Evolutionary conservation across 1,140 invertebrate genomes (phyloP).

Genomic region (Leptinotarsa texana): DNA sequence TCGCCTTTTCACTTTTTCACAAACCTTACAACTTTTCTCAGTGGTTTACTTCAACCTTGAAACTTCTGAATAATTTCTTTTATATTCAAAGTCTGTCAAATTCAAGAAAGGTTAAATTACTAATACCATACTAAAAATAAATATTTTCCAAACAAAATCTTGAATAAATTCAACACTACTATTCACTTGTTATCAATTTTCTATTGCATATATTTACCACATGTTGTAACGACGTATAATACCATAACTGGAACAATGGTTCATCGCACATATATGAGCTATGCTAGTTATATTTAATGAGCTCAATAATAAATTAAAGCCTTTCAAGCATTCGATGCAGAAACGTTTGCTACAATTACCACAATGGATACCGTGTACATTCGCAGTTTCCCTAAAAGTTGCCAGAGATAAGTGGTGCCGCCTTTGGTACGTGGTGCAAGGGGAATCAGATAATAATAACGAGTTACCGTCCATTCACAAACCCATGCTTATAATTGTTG

Average conservation of each 20-base stretch:
- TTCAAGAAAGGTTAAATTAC: too few relatives aligned
- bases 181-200: too few relatives aligned
- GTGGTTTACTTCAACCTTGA: too few relatives aligned
- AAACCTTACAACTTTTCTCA: too few relatives aligned
- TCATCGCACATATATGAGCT: conserved; percentile 2
- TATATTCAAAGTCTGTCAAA: too few relatives aligned
- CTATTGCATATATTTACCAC: too few relatives aligned
- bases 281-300: neutral
- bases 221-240: neutral
- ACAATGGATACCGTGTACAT: conserved; percentile 28
- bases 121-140: too few relatives aligned
- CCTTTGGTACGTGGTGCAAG: conserved; percentile 31
- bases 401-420: conserved; percentile 31
- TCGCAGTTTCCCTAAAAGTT: conserved; percentile 31
- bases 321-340: conserved; percentile 7
- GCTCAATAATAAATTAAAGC: neutral
- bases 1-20: too few relatives aligned
- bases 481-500: conserved; percentile 51
- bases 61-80: too few relatives aligned
- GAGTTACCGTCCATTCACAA: conserved; percentile 42
- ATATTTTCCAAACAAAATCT: too few relatives aligned
- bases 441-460: conserved; percentile 48
- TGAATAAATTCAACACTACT: too few relatives aligned
- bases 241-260: conserved; percentile 1
- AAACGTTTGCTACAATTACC: conserved; percentile 10